These are phyloP conservation scores for Phenganax stokvisi DNA, from an alignment of 92 coral and sea anemone species.

Conservation along the genomic window DNA sequence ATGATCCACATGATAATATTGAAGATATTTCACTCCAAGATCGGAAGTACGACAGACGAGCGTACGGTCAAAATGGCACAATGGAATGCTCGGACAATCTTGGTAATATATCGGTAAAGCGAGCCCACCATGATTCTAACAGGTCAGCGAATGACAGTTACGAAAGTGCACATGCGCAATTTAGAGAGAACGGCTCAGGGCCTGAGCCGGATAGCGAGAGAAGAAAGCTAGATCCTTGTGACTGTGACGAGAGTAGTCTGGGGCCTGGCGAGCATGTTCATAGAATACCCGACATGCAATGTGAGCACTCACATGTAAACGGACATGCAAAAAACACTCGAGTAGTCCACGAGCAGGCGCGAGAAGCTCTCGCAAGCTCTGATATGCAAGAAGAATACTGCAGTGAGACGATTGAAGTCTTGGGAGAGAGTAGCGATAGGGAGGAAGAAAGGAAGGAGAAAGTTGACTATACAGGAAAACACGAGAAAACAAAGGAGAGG, in stretches of 20 bases:
- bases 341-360: background rate
- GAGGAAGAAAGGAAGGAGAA: background rate
- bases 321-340: background rate
- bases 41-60: conserved; percentile 1
- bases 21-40: conserved; percentile 24
- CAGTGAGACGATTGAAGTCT: conserved; percentile 13
- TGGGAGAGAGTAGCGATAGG: conserved; percentile 8
- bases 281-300: conserved; percentile 81
- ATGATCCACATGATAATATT: background rate
- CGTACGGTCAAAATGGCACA: conserved; percentile 1
- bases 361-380: background rate
- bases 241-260: conserved; percentile 69
- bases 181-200: conserved; percentile 11
- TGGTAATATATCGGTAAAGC: background rate
- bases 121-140: background rate
- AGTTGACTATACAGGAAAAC: background rate
- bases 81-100: conserved; percentile 1
- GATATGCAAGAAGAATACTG: background rate
- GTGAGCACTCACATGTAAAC: conserved; percentile 70
- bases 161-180: too few relatives aligned
- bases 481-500: background rate
- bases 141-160: conserved; percentile 10
- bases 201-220: conserved; percentile 28
- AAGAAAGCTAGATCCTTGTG: conserved; percentile 59
- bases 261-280: conserved; percentile 55